phyloP scores from a whole-genome alignment of 2,113 vertebrate species.

The Formicarius rufipectus region DNA sequence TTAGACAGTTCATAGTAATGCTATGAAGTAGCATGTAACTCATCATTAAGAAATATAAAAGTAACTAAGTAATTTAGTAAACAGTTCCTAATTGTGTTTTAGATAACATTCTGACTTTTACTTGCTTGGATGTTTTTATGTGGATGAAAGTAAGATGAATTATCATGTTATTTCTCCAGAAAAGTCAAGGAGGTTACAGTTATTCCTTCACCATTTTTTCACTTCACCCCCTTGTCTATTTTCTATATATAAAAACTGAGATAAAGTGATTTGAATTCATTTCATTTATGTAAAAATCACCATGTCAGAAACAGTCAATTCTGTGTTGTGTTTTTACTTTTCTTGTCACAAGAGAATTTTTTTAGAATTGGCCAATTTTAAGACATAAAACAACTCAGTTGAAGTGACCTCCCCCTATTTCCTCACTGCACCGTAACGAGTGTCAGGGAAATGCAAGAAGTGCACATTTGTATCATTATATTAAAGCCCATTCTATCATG shows the following conservation, averaged over 20 bases:
- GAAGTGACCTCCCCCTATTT: background rate
- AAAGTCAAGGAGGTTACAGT: background rate
- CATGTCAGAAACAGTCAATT: background rate
- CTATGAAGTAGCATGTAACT: background rate
- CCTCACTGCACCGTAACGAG: background rate
- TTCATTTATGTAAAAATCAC: background rate
- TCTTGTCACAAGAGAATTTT: background rate
- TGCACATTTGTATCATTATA: background rate
- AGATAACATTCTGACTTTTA: background rate
- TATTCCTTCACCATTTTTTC: background rate
- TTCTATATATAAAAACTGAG: background rate
- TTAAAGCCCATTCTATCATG: background rate
- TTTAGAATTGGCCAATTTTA: background rate
- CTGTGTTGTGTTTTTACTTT: background rate
- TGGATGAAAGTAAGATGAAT: background rate
- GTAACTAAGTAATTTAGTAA: background rate
- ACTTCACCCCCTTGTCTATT: background rate
- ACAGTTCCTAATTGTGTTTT: background rate
- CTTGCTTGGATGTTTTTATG: background rate
- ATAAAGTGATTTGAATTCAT: background rate
- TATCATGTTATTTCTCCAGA: background rate
- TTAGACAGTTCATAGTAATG: background rate
- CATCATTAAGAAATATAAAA: background rate
- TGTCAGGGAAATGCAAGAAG: background rate
- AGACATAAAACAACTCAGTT: background rate